Percentiles rank a stretch among this genome's conserved stretches.
phyloP scores from a whole-genome alignment of 2,797 vertebrate genomes.

The Notolabrus celidotus region DNA sequence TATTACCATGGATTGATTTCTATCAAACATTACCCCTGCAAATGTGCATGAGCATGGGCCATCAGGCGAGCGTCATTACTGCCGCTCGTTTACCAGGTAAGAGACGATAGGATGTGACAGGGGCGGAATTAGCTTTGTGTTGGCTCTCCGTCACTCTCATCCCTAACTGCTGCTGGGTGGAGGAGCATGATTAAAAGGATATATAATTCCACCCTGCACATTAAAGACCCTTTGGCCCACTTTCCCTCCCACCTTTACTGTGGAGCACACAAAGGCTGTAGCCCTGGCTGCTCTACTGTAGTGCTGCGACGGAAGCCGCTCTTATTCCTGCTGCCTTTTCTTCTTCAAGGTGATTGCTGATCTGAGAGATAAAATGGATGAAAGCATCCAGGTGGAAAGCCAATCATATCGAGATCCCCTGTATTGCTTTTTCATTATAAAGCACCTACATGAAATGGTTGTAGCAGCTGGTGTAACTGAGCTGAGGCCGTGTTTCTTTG shows the following conservation, averaged over 20 bases:
- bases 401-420: constrained; percentile 72
- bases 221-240: constrained; percentile 89
- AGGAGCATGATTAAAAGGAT: constrained; percentile 96
- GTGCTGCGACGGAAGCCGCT: constrained; percentile 44
- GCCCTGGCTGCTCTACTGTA: constrained; percentile 21
- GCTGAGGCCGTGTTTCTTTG: constrained; percentile 58
- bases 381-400: constrained; percentile 78
- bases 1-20: constrained; percentile 77
- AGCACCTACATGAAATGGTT: constrained; percentile 71
- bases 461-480: constrained; percentile 61
- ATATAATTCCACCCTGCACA: constrained; percentile 89
- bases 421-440: constrained; percentile 74
- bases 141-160: constrained; percentile 93
- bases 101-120: constrained; percentile 91
- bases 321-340: constrained; percentile 58
- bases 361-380: constrained; percentile 75
- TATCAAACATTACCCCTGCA: constrained; percentile 78
- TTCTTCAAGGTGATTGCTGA: constrained; percentile 76
- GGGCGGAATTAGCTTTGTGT: constrained; percentile 92
- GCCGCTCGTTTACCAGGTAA: constrained; percentile 89
- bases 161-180: constrained; percentile 85
- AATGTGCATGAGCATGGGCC: constrained; percentile 84
- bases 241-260: constrained; percentile 59
- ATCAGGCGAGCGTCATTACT: constrained; percentile 90
- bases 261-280: constrained; percentile 52